phyloP scores from a whole-genome alignment of 2,797 vertebrate species.

The Nannoperca obscura region DNA sequence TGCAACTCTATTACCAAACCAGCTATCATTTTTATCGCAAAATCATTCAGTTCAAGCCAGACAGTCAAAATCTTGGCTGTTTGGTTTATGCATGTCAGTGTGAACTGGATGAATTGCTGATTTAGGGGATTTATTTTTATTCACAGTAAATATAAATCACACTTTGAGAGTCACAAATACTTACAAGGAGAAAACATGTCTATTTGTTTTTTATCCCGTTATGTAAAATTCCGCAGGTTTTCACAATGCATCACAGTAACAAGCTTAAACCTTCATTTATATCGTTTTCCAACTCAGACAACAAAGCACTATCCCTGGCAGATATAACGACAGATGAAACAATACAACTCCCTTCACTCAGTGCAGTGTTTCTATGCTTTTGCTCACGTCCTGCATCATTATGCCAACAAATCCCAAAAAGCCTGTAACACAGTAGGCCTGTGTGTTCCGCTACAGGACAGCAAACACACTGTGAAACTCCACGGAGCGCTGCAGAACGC shows the following conservation, averaged over 20 bases:
- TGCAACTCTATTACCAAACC: constrained; percentile 14
- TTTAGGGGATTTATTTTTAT: constrained; percentile 48
- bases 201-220: constrained; percentile 8
- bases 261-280: constrained; percentile 19
- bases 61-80: constrained; percentile 34
- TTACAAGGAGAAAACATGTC: constrained; percentile 23
- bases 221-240: constrained; percentile 17
- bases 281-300: constrained; percentile 13
- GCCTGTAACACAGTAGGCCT: constrained; percentile 61
- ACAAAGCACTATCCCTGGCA: background rate
- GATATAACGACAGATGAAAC: constrained; percentile 34
- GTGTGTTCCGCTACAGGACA: constrained; percentile 52
- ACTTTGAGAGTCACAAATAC: constrained; percentile 21
- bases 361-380: constrained; percentile 20
- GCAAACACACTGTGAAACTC: constrained; percentile 72
- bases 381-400: constrained; percentile 53
- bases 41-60: constrained; percentile 28
- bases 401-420: constrained; percentile 52
- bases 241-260: constrained; percentile 8
- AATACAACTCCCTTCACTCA: constrained; percentile 21
- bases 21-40: constrained; percentile 21
- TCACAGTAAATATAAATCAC: constrained; percentile 34
- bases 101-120: constrained; percentile 42
- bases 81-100: constrained; percentile 44
- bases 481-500: constrained; percentile 50